Evolutionary conservation across 2,113 vertebrate genomes (phyloP), one percentile per base, ranked within the genome.

Genomic region (Hystrix brachyura): DNA sequence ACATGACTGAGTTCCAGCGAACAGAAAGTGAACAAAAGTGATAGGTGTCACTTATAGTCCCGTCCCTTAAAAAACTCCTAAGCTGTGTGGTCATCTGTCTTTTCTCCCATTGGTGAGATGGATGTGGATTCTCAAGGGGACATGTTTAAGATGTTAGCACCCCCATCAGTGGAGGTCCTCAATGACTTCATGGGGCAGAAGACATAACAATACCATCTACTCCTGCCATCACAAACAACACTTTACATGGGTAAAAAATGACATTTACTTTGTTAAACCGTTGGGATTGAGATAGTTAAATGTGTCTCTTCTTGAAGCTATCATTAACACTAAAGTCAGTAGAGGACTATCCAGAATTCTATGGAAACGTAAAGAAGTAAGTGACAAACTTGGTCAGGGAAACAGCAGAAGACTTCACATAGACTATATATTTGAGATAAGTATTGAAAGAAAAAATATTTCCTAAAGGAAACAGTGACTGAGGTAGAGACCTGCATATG

Each of bases 271-370:
- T 80, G 25, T 84, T 94, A 85, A 93, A 55, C 19, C 34, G 86
- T 43, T 94, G 53, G 80, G 55, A 69, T 23, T 85, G 48, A 95
- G 3, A 76, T 48, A 46, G 90, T 17, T 14, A 19, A 8, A 29
- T n/a, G 69, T 71, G 64, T 71, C 55, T 96, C 11, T 64, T 91
- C 43, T 27, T 65, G 62, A 69, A 91, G 8, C n/a, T 64, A 80
- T 18, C 43, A 95, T 96, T 86, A 96, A 53, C 14, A 81, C 76
- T 59, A 74, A 94, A 94, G 67, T 90, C 62, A 51, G 1, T 81
- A 78, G 7, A 95, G 46, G 8, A 95, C 23, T 79, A 62, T 57
- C 14, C 38, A 94, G 55, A 82, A 67, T 83, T 34, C 27, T 83
- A n/a, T 69, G 9, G 53, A 87, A 94, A 80, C 27, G 21, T 53